Conservation (phyloP, 2,888 invertebrate genomes). For the Chrysotoxum bicinctum region DNA sequence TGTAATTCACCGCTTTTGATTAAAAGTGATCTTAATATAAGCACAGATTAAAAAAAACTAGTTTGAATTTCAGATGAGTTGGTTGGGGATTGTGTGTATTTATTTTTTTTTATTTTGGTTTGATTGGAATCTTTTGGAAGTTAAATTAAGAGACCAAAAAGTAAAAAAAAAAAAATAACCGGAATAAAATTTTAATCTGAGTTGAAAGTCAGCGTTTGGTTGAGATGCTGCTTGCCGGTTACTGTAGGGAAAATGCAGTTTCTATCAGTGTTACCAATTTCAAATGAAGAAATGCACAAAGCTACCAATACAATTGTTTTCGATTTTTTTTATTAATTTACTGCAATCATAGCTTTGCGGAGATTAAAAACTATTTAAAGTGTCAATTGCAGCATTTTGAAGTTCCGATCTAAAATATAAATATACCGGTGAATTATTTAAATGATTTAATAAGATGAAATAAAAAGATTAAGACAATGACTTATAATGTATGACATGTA, state of each 20-base stretch:
- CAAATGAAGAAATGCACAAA: not conserved
- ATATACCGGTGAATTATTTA: too few species aligned
- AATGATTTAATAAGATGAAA: too few species aligned
- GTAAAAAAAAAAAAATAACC: not conserved
- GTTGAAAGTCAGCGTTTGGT: not conserved
- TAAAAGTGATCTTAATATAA: constrained; percentile 4
- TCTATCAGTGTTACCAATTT: constrained; percentile 17
- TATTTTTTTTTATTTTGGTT: not conserved
- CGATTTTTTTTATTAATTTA: too few species aligned
- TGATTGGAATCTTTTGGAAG: not conserved
- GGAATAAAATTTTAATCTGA: not conserved
- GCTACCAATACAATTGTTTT: too few species aligned
- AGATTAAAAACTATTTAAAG: too few species aligned
- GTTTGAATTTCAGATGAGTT: constrained; percentile 21
- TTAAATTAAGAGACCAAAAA: not conserved
- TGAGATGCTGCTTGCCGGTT: constrained; percentile 1
- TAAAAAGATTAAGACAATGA: too few species aligned
- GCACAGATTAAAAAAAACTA: not conserved
- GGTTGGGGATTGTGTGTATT: not conserved
- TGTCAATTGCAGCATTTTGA: too few species aligned
- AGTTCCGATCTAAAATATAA: too few species aligned
- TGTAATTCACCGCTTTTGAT: not conserved
- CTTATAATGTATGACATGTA: too few species aligned
- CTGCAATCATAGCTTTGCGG: too few species aligned
- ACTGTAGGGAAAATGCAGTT: not conserved